phyloP scores from a whole-genome alignment of 37 sponge, comb jelly and placozoan species.

The Theonella swinhoei region DNA sequence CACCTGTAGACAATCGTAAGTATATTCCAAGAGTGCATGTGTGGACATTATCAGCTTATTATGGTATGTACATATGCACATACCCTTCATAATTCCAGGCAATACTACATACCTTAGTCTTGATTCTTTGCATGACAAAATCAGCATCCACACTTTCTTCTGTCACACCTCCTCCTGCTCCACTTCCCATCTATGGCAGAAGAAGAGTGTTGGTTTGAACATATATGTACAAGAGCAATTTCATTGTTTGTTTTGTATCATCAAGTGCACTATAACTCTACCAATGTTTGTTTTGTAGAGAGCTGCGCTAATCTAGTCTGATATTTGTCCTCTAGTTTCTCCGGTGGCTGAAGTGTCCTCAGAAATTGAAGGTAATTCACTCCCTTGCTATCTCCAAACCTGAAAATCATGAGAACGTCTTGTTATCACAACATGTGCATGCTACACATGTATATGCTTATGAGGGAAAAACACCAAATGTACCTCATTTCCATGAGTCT shows the following conservation, averaged over 20 bases:
- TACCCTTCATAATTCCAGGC: not conserved
- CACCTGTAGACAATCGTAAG: too few relatives aligned
- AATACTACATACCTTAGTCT: conserved; percentile 38
- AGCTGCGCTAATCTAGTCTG: conserved; percentile 21
- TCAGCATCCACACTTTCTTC: conserved; percentile 37
- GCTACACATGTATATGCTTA: not conserved
- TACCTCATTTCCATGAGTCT: conserved; percentile 26
- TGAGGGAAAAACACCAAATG: not conserved
- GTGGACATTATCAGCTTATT: not conserved
- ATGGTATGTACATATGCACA: not conserved
- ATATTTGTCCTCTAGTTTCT: conserved; percentile 51
- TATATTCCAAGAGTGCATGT: too few relatives aligned
- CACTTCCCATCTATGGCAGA: too few relatives aligned
- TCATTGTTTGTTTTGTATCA: too few relatives aligned
- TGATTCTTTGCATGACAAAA: conserved; percentile 67
- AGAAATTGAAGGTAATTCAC: conserved; percentile 83
- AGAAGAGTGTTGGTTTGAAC: too few relatives aligned
- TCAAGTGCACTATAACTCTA: too few relatives aligned
- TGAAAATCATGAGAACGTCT: not conserved
- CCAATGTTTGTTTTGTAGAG: not conserved
- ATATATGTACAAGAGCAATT: too few relatives aligned
- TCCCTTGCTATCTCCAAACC: conserved; percentile 73
- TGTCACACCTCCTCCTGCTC: too few relatives aligned
- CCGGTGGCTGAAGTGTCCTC: conserved; percentile 64
- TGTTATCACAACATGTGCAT: not conserved